These are phyloP conservation scores for Strix occidentalis DNA, from an alignment of 2,797 vertebrate genomes.

Conservation along the genomic window DNA sequence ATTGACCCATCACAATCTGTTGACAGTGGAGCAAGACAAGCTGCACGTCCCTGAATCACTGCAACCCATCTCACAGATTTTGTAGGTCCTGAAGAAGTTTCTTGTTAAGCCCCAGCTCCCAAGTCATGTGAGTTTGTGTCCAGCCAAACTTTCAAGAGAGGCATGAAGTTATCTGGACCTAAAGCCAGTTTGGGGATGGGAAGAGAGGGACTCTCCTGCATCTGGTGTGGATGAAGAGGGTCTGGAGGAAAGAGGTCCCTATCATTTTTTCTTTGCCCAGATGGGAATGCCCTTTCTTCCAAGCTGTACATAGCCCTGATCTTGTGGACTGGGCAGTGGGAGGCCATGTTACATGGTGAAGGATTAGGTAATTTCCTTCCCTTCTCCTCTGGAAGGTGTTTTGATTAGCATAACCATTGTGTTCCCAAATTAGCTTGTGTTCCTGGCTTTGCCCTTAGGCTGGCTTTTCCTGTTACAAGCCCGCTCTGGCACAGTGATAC, in stretches of 20 bases:
- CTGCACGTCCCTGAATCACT: neutral
- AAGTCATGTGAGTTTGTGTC: neutral
- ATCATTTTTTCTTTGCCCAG: neutral
- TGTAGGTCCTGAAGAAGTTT: neutral
- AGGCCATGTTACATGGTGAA: neutral
- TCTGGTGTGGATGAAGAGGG: neutral
- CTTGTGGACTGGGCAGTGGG: neutral
- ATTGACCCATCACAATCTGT: neutral
- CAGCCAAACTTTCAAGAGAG: neutral
- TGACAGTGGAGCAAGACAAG: neutral
- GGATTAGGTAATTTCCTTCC: conserved; percentile 55
- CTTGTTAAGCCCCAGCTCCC: neutral
- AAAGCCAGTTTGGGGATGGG: neutral
- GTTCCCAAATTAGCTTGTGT: conserved; percentile 6
- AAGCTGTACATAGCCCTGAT: neutral
- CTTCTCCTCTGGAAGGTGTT: conserved; percentile 33
- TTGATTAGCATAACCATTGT: conserved; percentile 47
- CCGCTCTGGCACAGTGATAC: neutral
- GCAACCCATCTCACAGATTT: neutral
- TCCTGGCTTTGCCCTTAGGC: conserved; percentile 8
- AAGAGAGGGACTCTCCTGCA: neutral
- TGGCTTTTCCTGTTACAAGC: conserved; percentile 24
- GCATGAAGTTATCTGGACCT: neutral
- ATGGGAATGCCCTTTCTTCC: neutral
- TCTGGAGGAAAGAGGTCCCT: neutral